Percentiles rank a stretch among this genome's conserved stretches.
These are phyloP conservation scores for Philereme vetulata DNA, from an alignment of 2,888 invertebrate genomes.

Conservation along the genomic window DNA sequence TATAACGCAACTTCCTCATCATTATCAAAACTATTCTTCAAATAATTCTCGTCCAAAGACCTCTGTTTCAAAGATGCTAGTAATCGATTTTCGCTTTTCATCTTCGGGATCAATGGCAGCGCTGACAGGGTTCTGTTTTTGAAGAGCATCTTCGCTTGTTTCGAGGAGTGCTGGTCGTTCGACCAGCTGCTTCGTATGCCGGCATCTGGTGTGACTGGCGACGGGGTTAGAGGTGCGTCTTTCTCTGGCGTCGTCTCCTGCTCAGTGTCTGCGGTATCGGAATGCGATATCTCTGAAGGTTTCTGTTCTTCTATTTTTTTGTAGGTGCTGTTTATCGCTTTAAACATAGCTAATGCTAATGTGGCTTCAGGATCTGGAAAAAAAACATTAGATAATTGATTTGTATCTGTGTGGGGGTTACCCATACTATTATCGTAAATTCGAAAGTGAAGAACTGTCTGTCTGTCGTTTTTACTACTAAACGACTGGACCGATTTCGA, in stretches of 20 bases:
- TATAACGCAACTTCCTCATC: conserved; percentile 87
- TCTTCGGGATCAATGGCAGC: conserved; percentile 66
- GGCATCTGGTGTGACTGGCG: conserved; percentile 62
- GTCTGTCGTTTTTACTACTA: too few species aligned
- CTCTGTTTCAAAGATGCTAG: conserved; percentile 71
- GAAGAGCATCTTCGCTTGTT: conserved; percentile 71
- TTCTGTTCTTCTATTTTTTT: conserved; percentile 52
- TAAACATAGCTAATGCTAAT: conserved; percentile 59
- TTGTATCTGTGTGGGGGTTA: too few species aligned
- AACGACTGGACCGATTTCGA: too few species aligned
- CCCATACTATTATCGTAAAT: too few species aligned
- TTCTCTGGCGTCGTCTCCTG: conserved; percentile 68
- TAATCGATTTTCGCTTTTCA: conserved; percentile 66
- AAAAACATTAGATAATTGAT: neutral
- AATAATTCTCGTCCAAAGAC: conserved; percentile 74
- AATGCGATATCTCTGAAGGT: conserved; percentile 51
- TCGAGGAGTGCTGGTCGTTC: conserved; percentile 59
- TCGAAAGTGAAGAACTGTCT: too few species aligned
- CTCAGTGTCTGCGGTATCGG: conserved; percentile 53
- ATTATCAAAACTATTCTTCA: conserved; percentile 68
- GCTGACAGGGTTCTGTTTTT: conserved; percentile 77
- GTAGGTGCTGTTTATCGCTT: conserved; percentile 52
- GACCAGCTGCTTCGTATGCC: conserved; percentile 65
- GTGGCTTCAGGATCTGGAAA: conserved; percentile 73
- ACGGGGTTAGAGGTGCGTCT: conserved; percentile 59